Percentiles rank a stretch among this genome's conserved stretches.
These are phyloP conservation scores for Chloroceryle inda DNA, from an alignment of 2,797 vertebrate species.

Conservation along the genomic window DNA sequence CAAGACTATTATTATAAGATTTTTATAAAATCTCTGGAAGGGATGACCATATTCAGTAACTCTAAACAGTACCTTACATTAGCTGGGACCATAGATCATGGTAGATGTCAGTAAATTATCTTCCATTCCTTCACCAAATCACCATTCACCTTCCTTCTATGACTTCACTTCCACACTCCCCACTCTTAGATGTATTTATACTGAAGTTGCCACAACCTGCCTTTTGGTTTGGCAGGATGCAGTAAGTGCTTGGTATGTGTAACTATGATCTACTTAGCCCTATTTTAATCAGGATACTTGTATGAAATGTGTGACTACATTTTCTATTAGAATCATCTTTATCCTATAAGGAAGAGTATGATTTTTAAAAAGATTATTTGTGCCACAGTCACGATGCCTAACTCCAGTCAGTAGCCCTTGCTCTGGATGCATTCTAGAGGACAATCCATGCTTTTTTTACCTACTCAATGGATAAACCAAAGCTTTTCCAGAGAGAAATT, in stretches of 20 bases:
- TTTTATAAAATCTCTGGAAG: background rate
- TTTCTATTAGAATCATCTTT: background rate
- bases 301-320: background rate
- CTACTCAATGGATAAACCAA: background rate
- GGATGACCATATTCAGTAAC: background rate
- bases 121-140: background rate
- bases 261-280: background rate
- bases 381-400: too few relatives aligned
- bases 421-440: background rate
- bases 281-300: background rate
- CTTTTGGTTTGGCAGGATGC: background rate
- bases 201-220: background rate
- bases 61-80: background rate
- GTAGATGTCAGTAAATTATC: background rate
- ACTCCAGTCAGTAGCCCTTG: background rate
- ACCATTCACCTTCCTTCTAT: background rate
- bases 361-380: background rate
- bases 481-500: background rate
- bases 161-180: background rate
- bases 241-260: background rate
- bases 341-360: background rate
- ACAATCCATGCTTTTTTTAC: background rate
- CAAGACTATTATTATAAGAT: background rate
- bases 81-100: fast-evolving
- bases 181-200: background rate